Percentiles rank a stretch among this genome's conserved stretches.
Evolutionary conservation across 2,113 vertebrate species (phyloP).

Genomic region (Archilochus colubris): DNA sequence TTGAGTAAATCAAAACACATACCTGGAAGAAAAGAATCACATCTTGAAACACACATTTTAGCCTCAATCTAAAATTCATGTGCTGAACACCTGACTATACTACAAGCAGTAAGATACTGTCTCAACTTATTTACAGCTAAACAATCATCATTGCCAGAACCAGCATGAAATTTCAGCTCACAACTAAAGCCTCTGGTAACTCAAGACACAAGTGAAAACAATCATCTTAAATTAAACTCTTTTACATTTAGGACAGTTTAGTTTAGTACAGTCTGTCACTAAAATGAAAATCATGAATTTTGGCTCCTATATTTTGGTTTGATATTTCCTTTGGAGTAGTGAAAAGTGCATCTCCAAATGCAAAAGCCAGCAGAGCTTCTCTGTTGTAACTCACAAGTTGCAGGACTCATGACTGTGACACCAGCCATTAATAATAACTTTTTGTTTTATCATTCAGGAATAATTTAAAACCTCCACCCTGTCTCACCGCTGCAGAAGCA

Average conservation of each 20-base stretch:
- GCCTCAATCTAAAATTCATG: background rate
- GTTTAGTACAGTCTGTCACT: background rate
- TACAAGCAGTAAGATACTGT: background rate
- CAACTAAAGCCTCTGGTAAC: background rate
- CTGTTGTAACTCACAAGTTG: fast-evolving
- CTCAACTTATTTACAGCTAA: background rate
- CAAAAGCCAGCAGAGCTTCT: conserved; percentile 3
- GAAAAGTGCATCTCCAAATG: background rate
- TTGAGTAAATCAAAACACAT: conserved; percentile 48
- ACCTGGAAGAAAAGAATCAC: conserved; percentile 57
- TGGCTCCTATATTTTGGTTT: background rate
- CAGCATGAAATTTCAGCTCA: background rate
- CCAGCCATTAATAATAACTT: background rate
- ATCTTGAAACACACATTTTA: conserved; percentile 35
- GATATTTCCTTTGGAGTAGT: background rate
- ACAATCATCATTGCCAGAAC: background rate
- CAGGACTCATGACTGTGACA: background rate
- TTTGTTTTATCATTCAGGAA: background rate
- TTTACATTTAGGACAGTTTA: background rate
- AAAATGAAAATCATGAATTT: background rate
- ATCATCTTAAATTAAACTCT: background rate
- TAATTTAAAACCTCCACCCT: background rate
- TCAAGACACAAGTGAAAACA: background rate
- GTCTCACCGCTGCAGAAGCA: conserved; percentile 1
- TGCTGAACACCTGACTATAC: background rate